These are phyloP conservation scores for Homarus gammarus DNA, from an alignment of 2,888 invertebrate species.

Conservation along the genomic window DNA sequence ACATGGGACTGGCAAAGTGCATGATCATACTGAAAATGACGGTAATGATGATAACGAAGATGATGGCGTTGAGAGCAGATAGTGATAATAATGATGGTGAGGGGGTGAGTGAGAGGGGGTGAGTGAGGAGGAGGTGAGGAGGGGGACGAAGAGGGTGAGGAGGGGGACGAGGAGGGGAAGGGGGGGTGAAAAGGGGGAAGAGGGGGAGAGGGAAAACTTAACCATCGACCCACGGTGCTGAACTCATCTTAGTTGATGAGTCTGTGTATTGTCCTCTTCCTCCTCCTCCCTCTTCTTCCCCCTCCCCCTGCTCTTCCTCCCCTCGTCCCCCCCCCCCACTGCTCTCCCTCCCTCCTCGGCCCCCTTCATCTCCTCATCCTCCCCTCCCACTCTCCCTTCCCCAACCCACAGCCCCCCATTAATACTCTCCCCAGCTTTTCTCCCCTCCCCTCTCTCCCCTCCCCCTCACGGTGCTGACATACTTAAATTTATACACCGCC, in stretches of 20 bases:
- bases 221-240: neutral
- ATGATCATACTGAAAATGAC: neutral
- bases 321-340: neutral
- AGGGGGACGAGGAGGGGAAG: no score
- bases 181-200: neutral
- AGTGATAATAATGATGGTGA: neutral
- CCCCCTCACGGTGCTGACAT: no score
- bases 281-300: neutral
- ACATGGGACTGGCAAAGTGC: neutral
- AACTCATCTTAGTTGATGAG: neutral
- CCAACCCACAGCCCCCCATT: no score
- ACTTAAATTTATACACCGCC: no score
- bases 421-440: no score
- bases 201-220: neutral
- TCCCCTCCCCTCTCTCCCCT: neutral
- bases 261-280: neutral
- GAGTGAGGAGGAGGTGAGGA: no score
- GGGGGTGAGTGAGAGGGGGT: no score
- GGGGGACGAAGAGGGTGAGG: no score
- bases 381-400: neutral
- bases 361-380: neutral
- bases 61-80: neutral
- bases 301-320: neutral
- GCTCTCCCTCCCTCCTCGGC: neutral
- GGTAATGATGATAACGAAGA: neutral